Percentiles rank a stretch among this genome's conserved stretches.
Conservation (phyloP, 2,797 vertebrate genomes). For the Mycteria americana region DNA sequence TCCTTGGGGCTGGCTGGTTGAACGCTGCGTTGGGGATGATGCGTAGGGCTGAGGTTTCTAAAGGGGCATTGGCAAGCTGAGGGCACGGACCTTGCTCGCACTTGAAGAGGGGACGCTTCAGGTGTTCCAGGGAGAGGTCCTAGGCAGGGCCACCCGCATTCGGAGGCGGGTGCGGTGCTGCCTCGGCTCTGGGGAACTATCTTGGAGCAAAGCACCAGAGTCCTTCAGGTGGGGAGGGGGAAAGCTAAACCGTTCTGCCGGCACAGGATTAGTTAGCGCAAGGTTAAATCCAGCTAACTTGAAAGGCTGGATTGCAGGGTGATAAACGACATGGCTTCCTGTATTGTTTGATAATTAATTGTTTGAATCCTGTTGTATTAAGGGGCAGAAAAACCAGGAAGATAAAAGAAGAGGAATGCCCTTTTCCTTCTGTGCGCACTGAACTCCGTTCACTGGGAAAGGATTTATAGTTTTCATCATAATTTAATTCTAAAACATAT, state of each 20-base stretch:
- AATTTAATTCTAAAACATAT: constrained; percentile 63
- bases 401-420: constrained; percentile 1
- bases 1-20: not conserved
- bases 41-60: not conserved
- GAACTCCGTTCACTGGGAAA: not conserved
- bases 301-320: not conserved
- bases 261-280: not conserved
- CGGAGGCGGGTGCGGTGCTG: not conserved
- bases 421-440: not conserved
- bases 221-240: not conserved
- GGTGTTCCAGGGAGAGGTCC: not conserved
- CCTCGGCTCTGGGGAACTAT: not conserved
- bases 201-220: not conserved
- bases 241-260: not conserved
- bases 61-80: not conserved
- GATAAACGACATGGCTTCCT: not conserved
- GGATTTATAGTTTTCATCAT: constrained; percentile 46
- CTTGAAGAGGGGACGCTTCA: accelerated
- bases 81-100: accelerated
- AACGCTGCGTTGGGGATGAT: accelerated
- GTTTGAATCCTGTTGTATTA: constrained; percentile 6
- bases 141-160: not conserved
- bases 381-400: not conserved
- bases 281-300: not conserved
- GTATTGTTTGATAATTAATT: constrained; percentile 49